Evolutionary conservation across 2,888 invertebrate genomes (phyloP).

Genomic region (Gasteruption jaculator): DNA sequence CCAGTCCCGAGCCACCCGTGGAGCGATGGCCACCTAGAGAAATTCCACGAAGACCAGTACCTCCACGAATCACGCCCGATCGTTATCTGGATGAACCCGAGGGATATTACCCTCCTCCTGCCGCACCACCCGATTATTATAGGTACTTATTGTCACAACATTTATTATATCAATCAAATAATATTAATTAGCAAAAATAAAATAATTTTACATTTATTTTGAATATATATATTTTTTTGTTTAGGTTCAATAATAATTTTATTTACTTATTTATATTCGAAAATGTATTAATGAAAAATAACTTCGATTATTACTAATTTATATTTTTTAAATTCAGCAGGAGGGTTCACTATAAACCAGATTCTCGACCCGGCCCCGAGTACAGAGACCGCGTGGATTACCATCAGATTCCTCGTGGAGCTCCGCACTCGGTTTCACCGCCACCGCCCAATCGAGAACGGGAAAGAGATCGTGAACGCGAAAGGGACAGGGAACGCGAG

Average conservation of each 20-base stretch:
- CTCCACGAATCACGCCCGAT: conserved; percentile 44
- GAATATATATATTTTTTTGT: too few relatives aligned
- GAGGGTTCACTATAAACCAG: conserved; percentile 48
- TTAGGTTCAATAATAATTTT: conserved; percentile 7
- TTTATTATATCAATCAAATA: not conserved
- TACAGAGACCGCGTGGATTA: conserved; percentile 48
- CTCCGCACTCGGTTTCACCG: conserved; percentile 46
- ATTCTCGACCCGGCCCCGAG: conserved; percentile 39
- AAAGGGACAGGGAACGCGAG: conserved; percentile 43
- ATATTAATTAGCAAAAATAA: too few relatives aligned
- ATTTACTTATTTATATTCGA: conserved; percentile 1
- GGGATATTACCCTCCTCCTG: conserved; percentile 37
- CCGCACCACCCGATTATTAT: conserved; percentile 45
- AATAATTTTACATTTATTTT: too few relatives aligned
- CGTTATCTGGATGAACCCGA: conserved; percentile 45
- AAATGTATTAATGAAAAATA: not conserved
- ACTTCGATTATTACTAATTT: not conserved
- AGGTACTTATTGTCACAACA: conserved; percentile 29
- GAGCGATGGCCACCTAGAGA: conserved; percentile 46
- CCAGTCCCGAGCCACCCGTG: conserved; percentile 56
- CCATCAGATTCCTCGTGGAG: conserved; percentile 37
- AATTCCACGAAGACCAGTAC: conserved; percentile 36
- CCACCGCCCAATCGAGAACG: conserved; percentile 41
- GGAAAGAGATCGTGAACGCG: conserved; percentile 39
- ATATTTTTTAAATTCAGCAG: conserved; percentile 22